These are phyloP conservation scores for Neoseiulus cucumeris DNA, from an alignment of 1,140 invertebrate species.

Conservation along the genomic window DNA sequence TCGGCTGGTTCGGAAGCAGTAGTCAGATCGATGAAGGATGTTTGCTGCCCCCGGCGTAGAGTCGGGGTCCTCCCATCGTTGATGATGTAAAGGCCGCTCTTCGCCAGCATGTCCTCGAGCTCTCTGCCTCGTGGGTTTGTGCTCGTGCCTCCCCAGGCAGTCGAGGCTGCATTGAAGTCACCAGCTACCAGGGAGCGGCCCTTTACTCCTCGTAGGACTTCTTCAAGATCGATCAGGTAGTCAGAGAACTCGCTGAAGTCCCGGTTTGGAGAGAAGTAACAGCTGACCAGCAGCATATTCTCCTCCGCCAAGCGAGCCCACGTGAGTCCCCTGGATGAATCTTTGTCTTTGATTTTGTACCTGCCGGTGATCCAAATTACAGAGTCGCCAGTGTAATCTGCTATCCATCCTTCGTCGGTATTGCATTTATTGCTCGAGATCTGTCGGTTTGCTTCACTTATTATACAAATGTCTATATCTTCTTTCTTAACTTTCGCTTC, in stretches of 20 bases:
- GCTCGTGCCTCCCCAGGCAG: background rate
- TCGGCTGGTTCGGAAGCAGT: no score
- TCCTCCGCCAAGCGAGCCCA: background rate
- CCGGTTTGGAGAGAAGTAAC: background rate
- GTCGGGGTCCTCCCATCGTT: no score
- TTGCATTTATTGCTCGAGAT: no score
- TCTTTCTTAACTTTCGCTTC: no score
- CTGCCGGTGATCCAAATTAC: background rate
- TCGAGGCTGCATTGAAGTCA: background rate
- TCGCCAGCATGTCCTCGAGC: background rate
- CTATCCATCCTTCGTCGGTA: no score
- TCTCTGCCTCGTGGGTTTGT: background rate
- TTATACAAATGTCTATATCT: no score
- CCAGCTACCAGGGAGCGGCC: background rate
- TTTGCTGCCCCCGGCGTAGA: no score
- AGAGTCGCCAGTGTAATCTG: no score
- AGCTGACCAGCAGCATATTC: background rate
- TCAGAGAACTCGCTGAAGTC: background rate
- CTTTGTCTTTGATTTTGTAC: background rate
- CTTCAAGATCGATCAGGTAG: background rate
- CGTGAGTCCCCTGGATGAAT: background rate
- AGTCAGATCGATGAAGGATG: no score
- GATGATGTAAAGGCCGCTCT: background rate
- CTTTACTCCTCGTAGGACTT: background rate
- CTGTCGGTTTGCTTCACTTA: no score